Evolutionary conservation across 2,113 vertebrate genomes (phyloP).

Genomic region (Calidris pugnax): DNA sequence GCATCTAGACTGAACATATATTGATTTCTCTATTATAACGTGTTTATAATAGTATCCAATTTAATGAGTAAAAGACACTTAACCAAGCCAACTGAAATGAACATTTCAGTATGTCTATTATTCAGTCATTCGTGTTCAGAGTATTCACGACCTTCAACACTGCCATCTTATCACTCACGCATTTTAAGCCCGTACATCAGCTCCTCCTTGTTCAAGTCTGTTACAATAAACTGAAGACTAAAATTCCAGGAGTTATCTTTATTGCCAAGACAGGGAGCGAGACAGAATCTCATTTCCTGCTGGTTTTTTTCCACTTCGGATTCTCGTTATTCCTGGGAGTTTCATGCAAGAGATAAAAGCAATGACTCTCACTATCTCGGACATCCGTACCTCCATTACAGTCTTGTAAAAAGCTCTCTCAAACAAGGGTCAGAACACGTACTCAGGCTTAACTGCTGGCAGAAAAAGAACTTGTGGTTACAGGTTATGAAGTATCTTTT

Average conservation of each 20-base stretch:
- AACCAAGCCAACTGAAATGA: neutral
- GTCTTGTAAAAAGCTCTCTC: neutral
- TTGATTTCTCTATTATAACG: neutral
- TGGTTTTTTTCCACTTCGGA: neutral
- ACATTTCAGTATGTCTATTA: neutral
- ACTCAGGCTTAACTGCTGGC: neutral
- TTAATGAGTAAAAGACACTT: neutral
- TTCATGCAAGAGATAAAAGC: neutral
- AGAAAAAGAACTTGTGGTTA: neutral
- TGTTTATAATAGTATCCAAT: neutral
- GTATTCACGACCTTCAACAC: neutral
- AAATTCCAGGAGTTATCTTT: neutral
- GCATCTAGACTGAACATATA: conserved; percentile 12
- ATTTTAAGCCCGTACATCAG: neutral
- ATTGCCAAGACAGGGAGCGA: neutral
- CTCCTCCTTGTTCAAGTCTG: neutral
- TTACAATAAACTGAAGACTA: neutral
- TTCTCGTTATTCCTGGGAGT: neutral
- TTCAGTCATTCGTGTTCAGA: neutral
- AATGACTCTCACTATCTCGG: neutral
- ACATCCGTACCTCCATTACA: neutral
- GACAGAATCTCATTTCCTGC: neutral
- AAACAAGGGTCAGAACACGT: neutral
- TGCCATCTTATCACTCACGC: neutral
- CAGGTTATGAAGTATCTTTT: neutral